These are phyloP conservation scores for Crocodylus rhombifer DNA, from an alignment of 2,797 vertebrate species.

Conservation along the genomic window DNA sequence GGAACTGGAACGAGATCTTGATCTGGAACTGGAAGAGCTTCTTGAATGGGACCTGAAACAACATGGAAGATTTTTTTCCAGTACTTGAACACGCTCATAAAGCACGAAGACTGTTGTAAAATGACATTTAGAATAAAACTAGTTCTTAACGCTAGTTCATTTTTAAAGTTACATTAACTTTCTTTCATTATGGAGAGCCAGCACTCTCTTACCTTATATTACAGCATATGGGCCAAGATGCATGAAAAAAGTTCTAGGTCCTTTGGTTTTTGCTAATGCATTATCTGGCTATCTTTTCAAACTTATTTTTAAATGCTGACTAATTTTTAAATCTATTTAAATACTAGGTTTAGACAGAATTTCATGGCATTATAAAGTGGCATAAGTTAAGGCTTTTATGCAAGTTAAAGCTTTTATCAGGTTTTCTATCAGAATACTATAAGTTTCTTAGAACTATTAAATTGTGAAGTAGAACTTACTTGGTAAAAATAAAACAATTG, in stretches of 20 bases:
- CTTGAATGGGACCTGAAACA: slow-evolving; percentile 98
- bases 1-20: slow-evolving; percentile 95
- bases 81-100: slow-evolving; percentile 76
- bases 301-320: background rate
- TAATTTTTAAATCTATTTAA: background rate
- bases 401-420: background rate
- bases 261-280: background rate
- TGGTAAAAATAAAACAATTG: background rate
- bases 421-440: background rate
- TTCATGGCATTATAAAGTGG: background rate
- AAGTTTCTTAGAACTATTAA: background rate
- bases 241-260: background rate
- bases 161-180: background rate
- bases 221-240: background rate
- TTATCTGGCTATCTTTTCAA: no score
- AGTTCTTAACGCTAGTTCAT: background rate
- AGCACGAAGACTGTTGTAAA: slow-evolving; percentile 53
- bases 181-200: background rate
- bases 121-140: background rate
- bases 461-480: background rate
- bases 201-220: background rate
- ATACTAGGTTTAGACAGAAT: background rate
- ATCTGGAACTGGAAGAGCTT: slow-evolving; percentile 98
- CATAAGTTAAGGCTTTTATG: background rate
- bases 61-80: slow-evolving; percentile 86